Evolutionary conservation across 2,888 invertebrate genomes (phyloP).

Genomic region (Ditylenchus weischeri): DNA sequence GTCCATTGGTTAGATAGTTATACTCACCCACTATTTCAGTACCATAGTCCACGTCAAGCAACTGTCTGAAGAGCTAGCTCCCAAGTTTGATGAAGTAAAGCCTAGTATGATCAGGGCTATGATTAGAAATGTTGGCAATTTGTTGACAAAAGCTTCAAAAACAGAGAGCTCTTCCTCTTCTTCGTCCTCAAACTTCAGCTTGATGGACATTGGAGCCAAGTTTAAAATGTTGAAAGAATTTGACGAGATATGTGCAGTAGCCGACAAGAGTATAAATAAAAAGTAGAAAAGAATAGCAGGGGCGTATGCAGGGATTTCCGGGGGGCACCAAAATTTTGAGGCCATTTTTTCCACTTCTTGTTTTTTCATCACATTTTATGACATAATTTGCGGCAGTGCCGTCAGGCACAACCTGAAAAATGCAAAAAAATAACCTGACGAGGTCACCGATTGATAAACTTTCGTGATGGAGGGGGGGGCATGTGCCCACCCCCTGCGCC

Average conservation of each 20-base stretch:
- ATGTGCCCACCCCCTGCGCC: too few species aligned
- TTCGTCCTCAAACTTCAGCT: not conserved
- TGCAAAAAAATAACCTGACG: too few species aligned
- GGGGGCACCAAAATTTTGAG: too few species aligned
- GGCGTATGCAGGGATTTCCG: too few species aligned
- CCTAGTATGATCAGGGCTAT: not conserved
- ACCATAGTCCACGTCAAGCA: constrained; percentile 1
- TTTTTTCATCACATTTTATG: too few species aligned
- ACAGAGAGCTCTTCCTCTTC: not conserved
- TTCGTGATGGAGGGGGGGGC: too few species aligned
- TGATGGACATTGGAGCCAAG: not conserved
- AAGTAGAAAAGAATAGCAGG: too few species aligned
- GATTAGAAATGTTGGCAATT: not conserved
- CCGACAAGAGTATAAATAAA: not conserved
- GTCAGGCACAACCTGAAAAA: too few species aligned
- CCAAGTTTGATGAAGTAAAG: constrained; percentile 6
- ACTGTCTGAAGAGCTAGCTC: not conserved
- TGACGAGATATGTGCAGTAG: constrained; percentile 4
- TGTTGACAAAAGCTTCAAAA: constrained; percentile 6
- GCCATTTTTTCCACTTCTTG: too few species aligned
- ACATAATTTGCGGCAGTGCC: too few species aligned
- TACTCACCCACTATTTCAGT: not conserved
- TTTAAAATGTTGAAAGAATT: constrained; percentile 5
- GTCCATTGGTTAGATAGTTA: too few species aligned
- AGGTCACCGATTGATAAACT: too few species aligned